phyloP scores from a whole-genome alignment of 92 coral and sea anemone genomes.

The Porites evermanni region DNA sequence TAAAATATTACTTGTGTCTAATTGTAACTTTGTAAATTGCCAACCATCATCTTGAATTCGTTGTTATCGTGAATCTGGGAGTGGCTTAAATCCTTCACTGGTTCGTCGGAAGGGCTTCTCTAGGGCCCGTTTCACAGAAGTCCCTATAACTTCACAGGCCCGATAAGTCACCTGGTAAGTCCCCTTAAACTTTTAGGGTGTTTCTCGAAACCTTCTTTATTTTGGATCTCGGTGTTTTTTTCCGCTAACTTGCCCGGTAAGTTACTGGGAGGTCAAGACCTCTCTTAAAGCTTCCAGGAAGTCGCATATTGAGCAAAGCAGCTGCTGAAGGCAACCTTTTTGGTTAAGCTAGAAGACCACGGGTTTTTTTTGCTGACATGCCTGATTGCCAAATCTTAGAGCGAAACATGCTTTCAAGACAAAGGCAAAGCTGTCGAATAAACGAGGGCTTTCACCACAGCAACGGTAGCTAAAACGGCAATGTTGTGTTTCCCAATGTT shows the following conservation, averaged over 20 bases:
- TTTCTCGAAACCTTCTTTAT: slow-evolving; percentile 6
- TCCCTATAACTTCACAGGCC: neutral
- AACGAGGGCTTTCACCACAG: too few species aligned
- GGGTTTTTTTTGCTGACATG: neutral
- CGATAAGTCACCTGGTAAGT: slow-evolving; percentile 24
- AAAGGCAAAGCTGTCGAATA: too few species aligned
- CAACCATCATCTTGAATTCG: too few species aligned
- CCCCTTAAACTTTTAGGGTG: slow-evolving; percentile 20
- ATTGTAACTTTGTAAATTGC: too few species aligned
- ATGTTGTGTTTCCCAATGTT: too few species aligned
- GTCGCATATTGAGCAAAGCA: neutral
- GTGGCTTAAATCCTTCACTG: too few species aligned
- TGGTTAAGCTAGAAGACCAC: slow-evolving; percentile 8
- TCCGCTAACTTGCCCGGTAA: slow-evolving; percentile 21
- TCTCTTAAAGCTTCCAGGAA: slow-evolving; percentile 7
- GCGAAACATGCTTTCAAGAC: neutral
- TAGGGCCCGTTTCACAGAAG: slow-evolving; percentile 23
- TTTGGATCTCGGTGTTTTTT: neutral
- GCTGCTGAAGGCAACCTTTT: slow-evolving; percentile 12
- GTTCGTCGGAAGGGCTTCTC: neutral
- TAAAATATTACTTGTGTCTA: too few species aligned
- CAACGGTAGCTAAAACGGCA: too few species aligned
- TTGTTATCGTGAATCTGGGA: too few species aligned
- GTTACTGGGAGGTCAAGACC: slow-evolving; percentile 7
- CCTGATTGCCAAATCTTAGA: slow-evolving; percentile 4